These are phyloP conservation scores for Litoditis marina DNA, from an alignment of 2,888 invertebrate species.

Conservation along the genomic window DNA sequence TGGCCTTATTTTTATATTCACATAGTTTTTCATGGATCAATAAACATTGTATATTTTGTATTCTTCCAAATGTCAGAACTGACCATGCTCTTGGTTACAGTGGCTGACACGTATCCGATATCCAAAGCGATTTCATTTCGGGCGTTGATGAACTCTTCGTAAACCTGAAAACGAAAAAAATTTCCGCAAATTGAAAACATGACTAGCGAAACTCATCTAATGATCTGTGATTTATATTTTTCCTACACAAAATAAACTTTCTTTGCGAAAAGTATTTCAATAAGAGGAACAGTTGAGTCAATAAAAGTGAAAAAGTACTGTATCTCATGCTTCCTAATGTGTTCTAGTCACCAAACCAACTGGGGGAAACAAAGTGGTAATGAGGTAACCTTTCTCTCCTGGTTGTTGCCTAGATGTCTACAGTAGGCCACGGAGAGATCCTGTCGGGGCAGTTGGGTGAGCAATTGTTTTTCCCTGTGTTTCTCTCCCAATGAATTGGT, in stretches of 20 bases:
- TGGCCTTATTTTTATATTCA: no score
- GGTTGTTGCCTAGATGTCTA: conserved; percentile 75
- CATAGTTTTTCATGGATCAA: no score
- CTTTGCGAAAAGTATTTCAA: no score
- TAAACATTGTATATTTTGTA: no score
- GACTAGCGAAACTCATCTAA: no score
- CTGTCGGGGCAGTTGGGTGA: conserved; percentile 82
- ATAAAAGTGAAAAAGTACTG: no score
- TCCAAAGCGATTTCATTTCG: conserved; percentile 93
- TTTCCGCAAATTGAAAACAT: no score
- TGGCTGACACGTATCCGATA: conserved; percentile 72
- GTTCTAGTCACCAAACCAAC: no score
- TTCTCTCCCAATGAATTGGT: conserved; percentile 78
- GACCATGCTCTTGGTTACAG: conserved; percentile 62
- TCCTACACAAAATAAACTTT: no score
- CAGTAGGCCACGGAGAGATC: conserved; percentile 86
- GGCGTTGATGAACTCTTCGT: conserved; percentile 87
- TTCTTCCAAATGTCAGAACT: conserved; percentile 24
- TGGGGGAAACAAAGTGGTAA: conserved; percentile 52
- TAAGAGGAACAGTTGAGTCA: no score
- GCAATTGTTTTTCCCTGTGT: conserved; percentile 75
- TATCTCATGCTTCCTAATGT: no score
- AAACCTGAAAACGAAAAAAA: conserved; percentile 68
- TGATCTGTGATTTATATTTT: no score
- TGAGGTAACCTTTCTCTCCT: conserved; percentile 48